These are phyloP conservation scores for Tenthredo distinguenda DNA, from an alignment of 2,888 invertebrate genomes.

Conservation along the genomic window DNA sequence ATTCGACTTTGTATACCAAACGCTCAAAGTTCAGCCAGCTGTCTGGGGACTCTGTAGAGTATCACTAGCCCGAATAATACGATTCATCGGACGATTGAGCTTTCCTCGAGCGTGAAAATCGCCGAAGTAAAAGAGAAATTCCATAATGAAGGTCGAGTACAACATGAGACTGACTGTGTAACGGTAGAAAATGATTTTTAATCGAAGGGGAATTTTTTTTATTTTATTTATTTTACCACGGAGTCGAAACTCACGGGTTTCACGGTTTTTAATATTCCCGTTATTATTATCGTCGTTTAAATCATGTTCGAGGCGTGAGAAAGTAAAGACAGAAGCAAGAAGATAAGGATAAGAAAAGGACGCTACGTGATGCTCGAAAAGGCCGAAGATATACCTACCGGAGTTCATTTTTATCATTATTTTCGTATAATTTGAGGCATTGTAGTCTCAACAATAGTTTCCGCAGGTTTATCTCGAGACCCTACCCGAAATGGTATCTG, in stretches of 20 bases:
- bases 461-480: not conserved
- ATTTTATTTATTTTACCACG: not conserved
- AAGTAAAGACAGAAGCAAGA: not conserved
- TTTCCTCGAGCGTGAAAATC: constrained; percentile 7
- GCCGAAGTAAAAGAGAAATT: constrained; percentile 23
- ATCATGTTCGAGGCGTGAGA: not conserved
- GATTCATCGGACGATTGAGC: constrained; percentile 22
- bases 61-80: not conserved
- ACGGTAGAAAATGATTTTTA: not conserved
- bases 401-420: constrained; percentile 4
- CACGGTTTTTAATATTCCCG: not conserved
- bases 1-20: not conserved
- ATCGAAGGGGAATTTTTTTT: not conserved
- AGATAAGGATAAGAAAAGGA: not conserved
- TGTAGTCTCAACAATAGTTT: not conserved
- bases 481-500: not conserved
- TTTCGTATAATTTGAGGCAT: not conserved
- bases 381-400: not conserved
- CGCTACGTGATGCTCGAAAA: not conserved
- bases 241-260: not conserved
- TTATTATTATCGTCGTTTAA: not conserved
- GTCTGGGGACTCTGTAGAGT: not conserved
- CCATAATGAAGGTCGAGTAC: constrained; percentile 1
- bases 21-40: not conserved
- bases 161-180: not conserved